phyloP scores from a whole-genome alignment of 2,888 invertebrate genomes.

The Linhomoeus sp. region DNA sequence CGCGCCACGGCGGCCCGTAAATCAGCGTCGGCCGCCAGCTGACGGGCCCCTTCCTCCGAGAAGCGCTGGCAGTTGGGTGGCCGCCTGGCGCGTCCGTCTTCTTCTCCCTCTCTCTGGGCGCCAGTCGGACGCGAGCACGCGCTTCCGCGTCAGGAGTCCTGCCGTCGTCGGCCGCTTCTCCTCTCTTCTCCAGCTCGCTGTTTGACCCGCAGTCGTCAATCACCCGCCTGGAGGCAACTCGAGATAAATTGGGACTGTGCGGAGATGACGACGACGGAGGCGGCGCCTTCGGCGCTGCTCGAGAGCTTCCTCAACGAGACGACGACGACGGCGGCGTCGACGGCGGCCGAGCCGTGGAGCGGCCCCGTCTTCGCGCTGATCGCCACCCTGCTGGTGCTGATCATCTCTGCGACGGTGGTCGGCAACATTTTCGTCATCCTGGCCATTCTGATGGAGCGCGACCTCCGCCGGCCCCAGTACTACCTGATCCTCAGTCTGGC shows the following conservation, averaged over 20 bases:
- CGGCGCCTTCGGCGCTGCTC: too few relatives aligned
- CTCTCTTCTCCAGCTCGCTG: slow-evolving; percentile 83
- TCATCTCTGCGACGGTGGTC: slow-evolving; percentile 78
- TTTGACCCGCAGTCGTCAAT: slow-evolving; percentile 96
- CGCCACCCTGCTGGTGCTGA: slow-evolving; percentile 40
- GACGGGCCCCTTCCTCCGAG: too few relatives aligned
- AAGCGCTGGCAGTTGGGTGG: too few relatives aligned
- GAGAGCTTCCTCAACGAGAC: too few relatives aligned
- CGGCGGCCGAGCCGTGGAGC: slow-evolving; percentile 3
- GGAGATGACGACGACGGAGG: too few relatives aligned
- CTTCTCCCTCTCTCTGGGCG: too few relatives aligned
- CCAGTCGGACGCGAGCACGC: slow-evolving; percentile 32
- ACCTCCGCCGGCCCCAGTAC: slow-evolving; percentile 33
- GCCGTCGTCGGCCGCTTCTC: slow-evolving; percentile 95
- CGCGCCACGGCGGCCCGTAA: too few relatives aligned
- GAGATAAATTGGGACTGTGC: too few relatives aligned
- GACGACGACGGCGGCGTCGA: not conserved
- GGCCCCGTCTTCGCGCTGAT: slow-evolving; percentile 11
- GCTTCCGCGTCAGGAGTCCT: slow-evolving; percentile 90
- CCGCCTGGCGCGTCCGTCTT: too few relatives aligned
- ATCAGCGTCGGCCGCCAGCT: too few relatives aligned
- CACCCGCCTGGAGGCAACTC: too few relatives aligned
- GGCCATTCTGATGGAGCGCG: slow-evolving; percentile 58
- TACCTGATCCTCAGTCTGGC: slow-evolving; percentile 72
- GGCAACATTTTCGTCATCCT: slow-evolving; percentile 97